Evolutionary conservation across 2,113 vertebrate species (phyloP), one percentile per base, ranked within the genome.

Genomic region (Tupaia tana): DNA sequence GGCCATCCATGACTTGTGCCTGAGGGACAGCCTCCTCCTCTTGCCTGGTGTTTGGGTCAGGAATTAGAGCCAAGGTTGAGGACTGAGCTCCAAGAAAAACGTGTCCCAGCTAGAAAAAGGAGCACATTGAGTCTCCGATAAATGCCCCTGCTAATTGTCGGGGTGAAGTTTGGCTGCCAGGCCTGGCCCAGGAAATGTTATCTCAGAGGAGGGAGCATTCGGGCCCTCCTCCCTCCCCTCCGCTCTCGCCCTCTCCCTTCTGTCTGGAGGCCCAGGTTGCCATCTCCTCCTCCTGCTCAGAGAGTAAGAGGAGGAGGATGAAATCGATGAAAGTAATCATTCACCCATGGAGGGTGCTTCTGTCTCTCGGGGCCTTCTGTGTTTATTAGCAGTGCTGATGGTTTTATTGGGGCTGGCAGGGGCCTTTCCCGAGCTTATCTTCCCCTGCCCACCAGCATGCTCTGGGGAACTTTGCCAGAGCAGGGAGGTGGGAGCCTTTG

Each of bases 61-160:
- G 93, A 96, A 91, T n/a, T 54, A n/a, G 86, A 96, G 96, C 96
- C 97, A 97, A 95, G 96, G 27, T 67, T 74, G 94, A 91, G 63
- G 77, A 87, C 75, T 78, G 94, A 87, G 96, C 77, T 97, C 96
- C 94, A 97, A 98, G 96, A 97, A 97, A 97, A 97, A 91, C 91
- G 88, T 96, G 97, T 94, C 94, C 80, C 43, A 25, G 96, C 97
- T 92, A 58, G 95, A 80, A 89, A 90, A 96, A 96, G 93, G 89
- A 96, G 64, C 82, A 82, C 86, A 31, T 24, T 16, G 75, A 78
- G 89, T 83, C 64, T 89, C 90, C 87, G 96, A 97, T 96, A 96
- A 86, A 92, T 78, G 93, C 63, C 89, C 90, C 95, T 95, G 95
- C 86, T 96, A 77, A 95, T 95, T 95, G 96, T 96, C 86, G 86